Base-by-base conservation (phyloP, 2,797 vertebrate species). In the Tenualosa thibaudeaui region DNA sequence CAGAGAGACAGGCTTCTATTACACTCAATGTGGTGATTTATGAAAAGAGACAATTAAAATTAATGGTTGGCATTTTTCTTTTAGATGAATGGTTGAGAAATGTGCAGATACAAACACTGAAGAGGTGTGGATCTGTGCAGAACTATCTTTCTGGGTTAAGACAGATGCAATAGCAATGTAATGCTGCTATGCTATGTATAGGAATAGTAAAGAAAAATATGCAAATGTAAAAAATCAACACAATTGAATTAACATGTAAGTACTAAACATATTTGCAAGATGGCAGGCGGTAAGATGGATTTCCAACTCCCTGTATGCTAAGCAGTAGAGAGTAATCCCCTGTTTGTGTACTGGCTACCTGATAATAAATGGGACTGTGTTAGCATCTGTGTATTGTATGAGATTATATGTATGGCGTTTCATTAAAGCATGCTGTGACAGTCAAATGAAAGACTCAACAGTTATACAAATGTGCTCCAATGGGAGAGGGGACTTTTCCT, bases 381-480 rank as follows among this genome's bases (percentile, higher is more conserved):
- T 43, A 78, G 71, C 37, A 3, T 46, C 40, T 78, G 22, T 78
- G 15, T 43, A 78, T 19, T n/a, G 46, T 46, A 84, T 71, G 37
- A 81, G 53, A 83, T 71, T 22, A 81, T 81, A 83, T 81, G 82
- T 82, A 86, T 84, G 82, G 84, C 84, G 85, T 90, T 90, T 89
- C 84, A 85, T 85, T 88, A 87, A 83, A 83, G 83, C 78, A 37
- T 81, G 71, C 65, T 82, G 83, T 84, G 82, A 82, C 86, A 85
- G 81, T 58, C 40, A 83, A 53, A 81, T 54, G 71, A 83, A 86
- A 78, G 86, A 86, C 71, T 78, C 71, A 40, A 78, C 71, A 46
- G 17, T 46, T 78, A 22, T 22, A 46, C 71, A 78, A 62, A 78
- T 22, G 71, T 78, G 71, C 17, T 6, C 19, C 71, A 9, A 7